Evolutionary conservation across 2,888 invertebrate species (phyloP).

Genomic region (Lepidocyrtoides sp.): DNA sequence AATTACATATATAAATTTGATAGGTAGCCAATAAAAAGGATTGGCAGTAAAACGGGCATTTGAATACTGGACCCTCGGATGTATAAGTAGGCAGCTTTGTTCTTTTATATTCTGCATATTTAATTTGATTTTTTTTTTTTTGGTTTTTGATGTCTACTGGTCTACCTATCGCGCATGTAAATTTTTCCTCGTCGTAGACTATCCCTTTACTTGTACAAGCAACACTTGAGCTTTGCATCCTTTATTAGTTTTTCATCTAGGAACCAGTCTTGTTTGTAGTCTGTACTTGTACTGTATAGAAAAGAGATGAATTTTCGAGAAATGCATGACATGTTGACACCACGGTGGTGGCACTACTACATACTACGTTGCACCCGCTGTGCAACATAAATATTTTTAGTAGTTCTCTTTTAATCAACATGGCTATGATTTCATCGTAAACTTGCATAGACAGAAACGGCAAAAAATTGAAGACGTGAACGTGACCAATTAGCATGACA

Average conservation of each 20-base stretch:
- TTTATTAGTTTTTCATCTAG: not conserved
- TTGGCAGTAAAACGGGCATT: not conserved
- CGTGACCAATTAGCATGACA: not conserved
- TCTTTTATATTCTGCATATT: too few relatives aligned
- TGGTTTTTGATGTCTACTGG: too few relatives aligned
- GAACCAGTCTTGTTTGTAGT: not conserved
- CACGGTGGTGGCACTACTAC: not conserved
- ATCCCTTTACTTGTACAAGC: not conserved
- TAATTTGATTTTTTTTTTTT: too few relatives aligned
- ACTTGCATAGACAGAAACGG: not conserved
- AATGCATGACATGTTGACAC: conserved; percentile 32
- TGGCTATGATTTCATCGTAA: not conserved
- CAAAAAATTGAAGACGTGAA: not conserved
- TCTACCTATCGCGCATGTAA: not conserved
- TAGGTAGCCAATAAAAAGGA: not conserved
- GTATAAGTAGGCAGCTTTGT: too few relatives aligned
- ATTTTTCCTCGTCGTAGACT: not conserved
- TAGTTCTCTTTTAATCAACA: not conserved
- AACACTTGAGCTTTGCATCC: not conserved
- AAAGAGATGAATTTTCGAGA: not conserved
- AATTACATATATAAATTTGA: not conserved
- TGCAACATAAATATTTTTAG: conserved; percentile 32
- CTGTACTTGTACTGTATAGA: not conserved
- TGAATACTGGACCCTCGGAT: not conserved
- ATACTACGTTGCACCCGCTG: not conserved